phyloP scores from a whole-genome alignment of 2,888 invertebrate species.

The Creontiades dilutus region DNA sequence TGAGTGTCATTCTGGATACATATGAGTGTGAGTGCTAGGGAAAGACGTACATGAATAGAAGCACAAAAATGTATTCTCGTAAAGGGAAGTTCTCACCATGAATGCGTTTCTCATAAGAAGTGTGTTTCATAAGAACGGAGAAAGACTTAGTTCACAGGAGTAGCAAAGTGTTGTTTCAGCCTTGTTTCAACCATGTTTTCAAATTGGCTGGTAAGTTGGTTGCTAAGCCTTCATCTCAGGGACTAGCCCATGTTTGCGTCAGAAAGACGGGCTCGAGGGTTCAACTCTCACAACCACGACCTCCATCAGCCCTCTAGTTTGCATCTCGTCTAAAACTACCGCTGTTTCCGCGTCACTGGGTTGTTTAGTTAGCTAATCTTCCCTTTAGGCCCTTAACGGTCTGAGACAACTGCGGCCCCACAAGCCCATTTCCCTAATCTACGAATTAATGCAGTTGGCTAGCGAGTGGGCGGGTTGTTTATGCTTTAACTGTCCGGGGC shows the following conservation, averaged over 20 bases:
- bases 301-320: neutral
- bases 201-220: neutral
- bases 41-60: no score
- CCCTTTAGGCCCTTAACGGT: slow-evolving; percentile 26
- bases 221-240: neutral
- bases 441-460: slow-evolving; percentile 24
- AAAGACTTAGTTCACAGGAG: no score
- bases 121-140: no score
- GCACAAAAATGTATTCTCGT: no score
- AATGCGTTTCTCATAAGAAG: no score
- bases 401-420: slow-evolving; percentile 12
- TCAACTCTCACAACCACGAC: neutral
- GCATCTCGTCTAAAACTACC: slow-evolving; percentile 10
- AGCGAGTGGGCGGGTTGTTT: neutral
- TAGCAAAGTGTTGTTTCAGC: no score
- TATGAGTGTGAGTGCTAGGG: no score
- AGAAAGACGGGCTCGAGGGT: neutral
- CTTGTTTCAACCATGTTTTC: neutral
- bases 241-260: neutral
- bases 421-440: slow-evolving; percentile 34
- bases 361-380: neutral
- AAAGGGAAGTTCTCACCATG: no score
- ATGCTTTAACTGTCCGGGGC: neutral
- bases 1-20: no score
- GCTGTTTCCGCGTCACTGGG: neutral